phyloP scores from a whole-genome alignment of 2,113 vertebrate genomes.

The Mormyrus lacerda region DNA sequence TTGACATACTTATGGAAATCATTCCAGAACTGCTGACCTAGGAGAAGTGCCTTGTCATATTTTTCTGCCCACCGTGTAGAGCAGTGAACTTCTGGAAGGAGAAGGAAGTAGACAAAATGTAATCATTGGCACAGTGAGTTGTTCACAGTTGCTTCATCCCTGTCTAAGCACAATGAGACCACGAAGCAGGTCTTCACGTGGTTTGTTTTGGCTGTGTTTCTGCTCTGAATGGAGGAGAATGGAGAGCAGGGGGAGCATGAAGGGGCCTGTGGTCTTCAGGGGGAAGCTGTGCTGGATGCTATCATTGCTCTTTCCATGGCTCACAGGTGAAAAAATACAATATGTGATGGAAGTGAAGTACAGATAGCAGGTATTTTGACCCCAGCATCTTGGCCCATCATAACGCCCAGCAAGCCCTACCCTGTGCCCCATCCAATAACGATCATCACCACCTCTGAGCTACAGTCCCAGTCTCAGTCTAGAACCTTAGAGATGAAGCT shows the following conservation, averaged over 20 bases:
- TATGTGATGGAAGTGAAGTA: background rate
- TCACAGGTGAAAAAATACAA: background rate
- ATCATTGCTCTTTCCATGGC: background rate
- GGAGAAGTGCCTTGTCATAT: background rate
- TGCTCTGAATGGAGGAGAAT: background rate
- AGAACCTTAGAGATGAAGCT: background rate
- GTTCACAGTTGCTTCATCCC: background rate
- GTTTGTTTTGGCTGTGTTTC: slow-evolving; percentile 8
- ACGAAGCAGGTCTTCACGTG: background rate
- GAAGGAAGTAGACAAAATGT: background rate
- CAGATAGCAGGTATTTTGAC: background rate
- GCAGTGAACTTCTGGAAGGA: background rate
- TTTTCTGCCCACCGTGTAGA: background rate
- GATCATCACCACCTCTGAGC: background rate
- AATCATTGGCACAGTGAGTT: background rate
- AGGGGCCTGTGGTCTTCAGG: background rate
- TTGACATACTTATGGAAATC: background rate
- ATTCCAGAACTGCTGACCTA: background rate
- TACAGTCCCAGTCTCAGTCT: background rate
- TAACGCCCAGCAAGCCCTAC: background rate
- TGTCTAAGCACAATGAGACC: background rate
- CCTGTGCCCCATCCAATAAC: background rate
- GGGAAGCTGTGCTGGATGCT: background rate
- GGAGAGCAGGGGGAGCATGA: background rate
- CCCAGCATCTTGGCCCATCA: background rate